Evolutionary conservation across 2,888 invertebrate species (phyloP).

Genomic region (Cantharis rustica): DNA sequence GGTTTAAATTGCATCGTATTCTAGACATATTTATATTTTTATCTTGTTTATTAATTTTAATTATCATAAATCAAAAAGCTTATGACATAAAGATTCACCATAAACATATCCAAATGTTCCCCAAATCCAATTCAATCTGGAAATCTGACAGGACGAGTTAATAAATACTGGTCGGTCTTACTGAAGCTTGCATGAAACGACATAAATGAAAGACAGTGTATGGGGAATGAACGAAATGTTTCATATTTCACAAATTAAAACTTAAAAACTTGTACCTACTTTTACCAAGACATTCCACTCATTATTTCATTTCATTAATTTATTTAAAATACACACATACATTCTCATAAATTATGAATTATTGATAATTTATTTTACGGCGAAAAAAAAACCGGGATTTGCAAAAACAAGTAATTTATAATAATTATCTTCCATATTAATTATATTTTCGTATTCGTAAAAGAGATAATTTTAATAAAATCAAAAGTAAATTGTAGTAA

Average conservation of each 20-base stretch:
- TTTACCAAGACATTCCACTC: constrained; percentile 33
- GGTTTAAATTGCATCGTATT: constrained; percentile 20
- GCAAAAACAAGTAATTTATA: background rate
- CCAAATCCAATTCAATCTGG: constrained; percentile 41
- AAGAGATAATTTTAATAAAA: background rate
- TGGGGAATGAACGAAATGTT: constrained; percentile 26
- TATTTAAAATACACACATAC: background rate
- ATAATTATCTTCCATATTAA: background rate
- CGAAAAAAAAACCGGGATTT: background rate
- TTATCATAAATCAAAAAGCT: constrained; percentile 42
- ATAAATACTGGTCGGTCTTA: constrained; percentile 39
- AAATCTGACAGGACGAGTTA: constrained; percentile 40
- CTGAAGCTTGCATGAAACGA: constrained; percentile 30
- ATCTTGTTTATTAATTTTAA: constrained; percentile 39
- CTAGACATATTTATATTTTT: constrained; percentile 26
- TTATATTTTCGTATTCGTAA: background rate
- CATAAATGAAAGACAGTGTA: constrained; percentile 31
- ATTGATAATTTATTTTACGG: background rate
- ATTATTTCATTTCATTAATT: constrained; percentile 22
- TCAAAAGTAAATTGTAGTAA: background rate
- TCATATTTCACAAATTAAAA: constrained; percentile 34
- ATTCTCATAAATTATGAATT: background rate
- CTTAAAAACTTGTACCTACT: constrained; percentile 28
- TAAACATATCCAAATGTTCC: constrained; percentile 40
- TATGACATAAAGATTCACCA: constrained; percentile 37